Evolutionary conservation across 92 coral and sea anemone species (phyloP), one percentile per base, ranked within the genome.

Genomic region (Micromussa lordhowensis): DNA sequence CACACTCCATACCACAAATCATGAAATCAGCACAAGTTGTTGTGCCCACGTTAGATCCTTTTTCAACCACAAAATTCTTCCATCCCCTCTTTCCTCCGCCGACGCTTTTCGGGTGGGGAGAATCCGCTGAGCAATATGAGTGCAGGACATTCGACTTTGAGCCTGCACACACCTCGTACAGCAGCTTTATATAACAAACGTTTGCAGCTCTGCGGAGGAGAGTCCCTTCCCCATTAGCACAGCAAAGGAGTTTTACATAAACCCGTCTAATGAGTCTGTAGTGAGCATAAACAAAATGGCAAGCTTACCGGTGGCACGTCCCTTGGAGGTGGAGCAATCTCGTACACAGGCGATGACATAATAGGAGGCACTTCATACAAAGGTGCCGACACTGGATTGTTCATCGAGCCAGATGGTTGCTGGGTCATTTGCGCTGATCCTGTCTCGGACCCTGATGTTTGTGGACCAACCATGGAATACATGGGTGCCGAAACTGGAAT

Each of bases 321-420:
- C 63, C 94, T 36, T 18, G 96, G 98, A 5, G 99, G 94, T 1
- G 99, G 99, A 77, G 96, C 96, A 24, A 95, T 91, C 90, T 97
- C 99, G 81, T 90, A 85, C 38, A 68, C 84, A 66, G 84, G 80
- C 15, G 91, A 71, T 34, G 81, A 63, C 49, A 51, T 81, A 16
- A 94, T 86, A 1, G 93, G 87, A 5, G 98, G 98, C 6, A 95
- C 94, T 80, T 94, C 98, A 83, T 98, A 98, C 59, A 95, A 75
- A 28, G 98, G 86, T 36, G 93, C 88, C 74, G 78, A 71, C 88
- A 16, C 61, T 22, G 83, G 85, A 77, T 71, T 85, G 88, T 22
- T 88, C 91, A 81, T 83, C 82, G 78, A 70, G 68, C 75, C 57
- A 30, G 76, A n/a, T 30, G 26, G 40, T 28, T 48, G 80, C 75